A percentile compares a stretch with the other conserved stretches of the same genome.
Conservation (phyloP, 2,888 invertebrate genomes). For the Gryllus longicercus region DNA sequence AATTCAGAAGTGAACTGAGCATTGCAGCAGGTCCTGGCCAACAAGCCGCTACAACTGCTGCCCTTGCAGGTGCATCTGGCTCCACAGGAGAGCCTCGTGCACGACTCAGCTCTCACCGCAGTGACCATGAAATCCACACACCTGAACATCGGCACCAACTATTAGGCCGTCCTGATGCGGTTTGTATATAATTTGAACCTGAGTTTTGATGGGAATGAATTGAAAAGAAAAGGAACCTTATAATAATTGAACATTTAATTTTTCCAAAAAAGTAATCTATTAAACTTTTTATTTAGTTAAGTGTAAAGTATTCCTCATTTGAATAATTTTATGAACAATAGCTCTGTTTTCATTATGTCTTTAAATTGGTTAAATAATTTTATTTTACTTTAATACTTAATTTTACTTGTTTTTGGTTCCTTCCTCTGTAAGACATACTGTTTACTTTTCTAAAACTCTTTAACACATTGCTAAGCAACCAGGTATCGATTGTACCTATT, state of each 20-base stretch:
- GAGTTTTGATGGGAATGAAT: no score
- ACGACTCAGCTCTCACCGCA: constrained; percentile 55
- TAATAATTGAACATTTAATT: no score
- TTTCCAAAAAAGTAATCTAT: no score
- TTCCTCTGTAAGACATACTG: neutral
- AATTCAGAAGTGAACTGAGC: constrained; percentile 57
- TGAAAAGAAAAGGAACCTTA: no score
- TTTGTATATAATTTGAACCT: no score
- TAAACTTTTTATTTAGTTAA: no score
- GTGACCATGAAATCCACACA: constrained; percentile 62
- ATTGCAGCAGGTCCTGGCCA: constrained; percentile 48
- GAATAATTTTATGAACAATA: no score
- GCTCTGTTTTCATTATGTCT: no score
- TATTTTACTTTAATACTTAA: no score
- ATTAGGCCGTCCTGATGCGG: neutral
- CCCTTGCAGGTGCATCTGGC: constrained; percentile 11
- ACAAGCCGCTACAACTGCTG: constrained; percentile 7
- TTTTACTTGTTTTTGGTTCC: neutral
- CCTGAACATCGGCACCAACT: constrained; percentile 54
- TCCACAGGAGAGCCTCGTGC: constrained; percentile 33
- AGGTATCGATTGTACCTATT: no score
- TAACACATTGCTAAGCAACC: neutral
- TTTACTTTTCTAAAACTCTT: neutral
- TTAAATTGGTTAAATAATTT: no score
- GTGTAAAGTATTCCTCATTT: no score